Evolutionary conservation across 2,113 vertebrate species (phyloP), one percentile per base, ranked within the genome.

Genomic region (Lagopus muta): DNA sequence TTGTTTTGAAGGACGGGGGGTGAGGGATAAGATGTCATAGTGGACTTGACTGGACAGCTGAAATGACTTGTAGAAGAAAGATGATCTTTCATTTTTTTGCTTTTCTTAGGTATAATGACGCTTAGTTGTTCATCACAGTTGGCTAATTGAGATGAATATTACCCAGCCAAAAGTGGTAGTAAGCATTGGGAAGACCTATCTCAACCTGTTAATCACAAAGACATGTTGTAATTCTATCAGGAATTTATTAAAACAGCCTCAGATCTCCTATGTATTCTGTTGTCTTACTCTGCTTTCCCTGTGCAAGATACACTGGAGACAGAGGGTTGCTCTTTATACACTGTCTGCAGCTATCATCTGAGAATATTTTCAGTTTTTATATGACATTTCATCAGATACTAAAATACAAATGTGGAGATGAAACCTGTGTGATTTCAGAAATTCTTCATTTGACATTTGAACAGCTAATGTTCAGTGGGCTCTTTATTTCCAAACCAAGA

Each of bases 361-460:
- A 70, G 70, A 94, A 86, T 8, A 11, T 86, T 86, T 92, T 62
- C 40, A 1, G 0, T 83, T 92, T 88, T 50, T 30, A 52, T 47
- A 52, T 40, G 67, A 40, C 20, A 92, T 92, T 92, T 91, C 28
- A 10, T 85, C 71, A 76, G 19, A 36, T 54, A 86, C 12, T 40
- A 70, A 94, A 94, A 86, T 65, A 85, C 88, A 93, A 91, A 65
- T 45, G 18, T 28, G 7, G 48, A 88, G 54, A 71, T 79, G 13
- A 92, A 91, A 80, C 47, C 65, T 70, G 22, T 34, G 42, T 40
- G 55, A 88, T 88, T 94, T 94, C 50, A 93, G 66, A 95, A 91
- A 83, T 15, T 71, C 67, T 75, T 90, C n/a, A 47, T 86, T 67
- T 96, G 89, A 82, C 30, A 64, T 94, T 89, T 94, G 86, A 93